Evolutionary conservation across 1,140 invertebrate species (phyloP), one percentile per base, ranked within the genome.

Genomic region (Prorops nasuta): DNA sequence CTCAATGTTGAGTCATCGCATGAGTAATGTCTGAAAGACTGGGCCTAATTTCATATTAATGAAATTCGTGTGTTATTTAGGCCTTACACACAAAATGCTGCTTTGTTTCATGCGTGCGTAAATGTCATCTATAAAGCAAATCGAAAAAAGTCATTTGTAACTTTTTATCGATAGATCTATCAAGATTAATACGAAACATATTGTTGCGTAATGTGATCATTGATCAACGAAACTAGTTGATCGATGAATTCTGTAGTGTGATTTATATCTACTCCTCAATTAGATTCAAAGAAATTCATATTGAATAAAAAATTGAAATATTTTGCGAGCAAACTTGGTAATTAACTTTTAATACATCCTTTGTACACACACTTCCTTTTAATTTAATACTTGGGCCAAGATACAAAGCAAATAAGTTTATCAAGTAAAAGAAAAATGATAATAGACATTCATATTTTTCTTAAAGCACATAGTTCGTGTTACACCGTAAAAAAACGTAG

Each of bases 271-370:
- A 28, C 10, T 28, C 24, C 10, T 28, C 24, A 28, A 28, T 28
- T 10, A 28, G 10, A 10, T 28, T 36, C 34, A 51, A 57, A 62
- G 41, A 51, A 58, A 61, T 62, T 64, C 58, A 60, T 34, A 58
- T 40, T 67, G 55, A 68, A 67, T 67, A 67, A 68, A 67, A 54
- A 57, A 54, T 63, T 68, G 55, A 67, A 54, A 68, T 68, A 68
- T 68, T 68, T 68, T 67, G 58, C 62, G 63, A 67, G 56, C 56
- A 63, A 66, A 49, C 43, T 32, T 44, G 31, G 18, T 17, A 19
- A 10, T 32, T 16, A 28, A 16, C 12, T 44, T n/a, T n/a, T n/a
- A n/a, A n/a, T n/a, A n/a, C n/a, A n/a, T n/a, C n/a, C n/a, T n/a
- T n/a, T n/a, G n/a, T n/a, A n/a, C n/a, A n/a, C n/a, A n/a, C n/a